Base-by-base conservation (phyloP, 1,140 invertebrate species). In the Elymnias hypermnestra region DNA sequence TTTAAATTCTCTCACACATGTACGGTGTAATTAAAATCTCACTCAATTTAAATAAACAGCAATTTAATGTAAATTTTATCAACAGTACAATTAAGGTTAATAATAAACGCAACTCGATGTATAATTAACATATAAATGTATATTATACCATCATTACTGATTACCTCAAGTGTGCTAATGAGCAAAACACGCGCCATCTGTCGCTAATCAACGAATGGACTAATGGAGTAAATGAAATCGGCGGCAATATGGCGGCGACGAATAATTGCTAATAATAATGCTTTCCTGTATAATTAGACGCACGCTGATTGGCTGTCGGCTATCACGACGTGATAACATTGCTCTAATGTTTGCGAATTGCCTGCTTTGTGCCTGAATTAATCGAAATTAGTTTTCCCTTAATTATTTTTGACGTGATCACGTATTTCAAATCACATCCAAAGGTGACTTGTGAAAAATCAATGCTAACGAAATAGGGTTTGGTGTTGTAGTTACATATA, bases 251-350 rank as follows among this genome's bases (percentile, higher is more conserved):
- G 81, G 81, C 81, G 78, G 81, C 81, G 48, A 64, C 48, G 63
- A 67, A 68, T 82, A 77, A 84, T 83, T 81, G 81, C 81, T 83
- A 84, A 75, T 84, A 83, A 84, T 84, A 84, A 79, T 83, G 75
- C 73, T 79, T 76, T 79, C 74, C 81, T 81, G 73, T 83, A 77
- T 83, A 84, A 84, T 84, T 77, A 79, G 77, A 71, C 52, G 64
- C 40, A 60, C 70, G 63, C 73, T 66, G 75, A 82, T 81, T 81
- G 81, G 77, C 63, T 66, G 64, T 58, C 57, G 64, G 58, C 73
- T 83, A 83, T 82, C 74, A 76, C 73, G 58, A 79, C 67, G 64
- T 82, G 77, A 84, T 84, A 84, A 84, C 77, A 81, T 55, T 63
- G 60, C 76, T 69, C 70, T 82, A 82, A 82, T 84, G 61, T 51